Evolutionary conservation across 92 coral and sea anemone species (phyloP).

Genomic region (Porites lobata): DNA sequence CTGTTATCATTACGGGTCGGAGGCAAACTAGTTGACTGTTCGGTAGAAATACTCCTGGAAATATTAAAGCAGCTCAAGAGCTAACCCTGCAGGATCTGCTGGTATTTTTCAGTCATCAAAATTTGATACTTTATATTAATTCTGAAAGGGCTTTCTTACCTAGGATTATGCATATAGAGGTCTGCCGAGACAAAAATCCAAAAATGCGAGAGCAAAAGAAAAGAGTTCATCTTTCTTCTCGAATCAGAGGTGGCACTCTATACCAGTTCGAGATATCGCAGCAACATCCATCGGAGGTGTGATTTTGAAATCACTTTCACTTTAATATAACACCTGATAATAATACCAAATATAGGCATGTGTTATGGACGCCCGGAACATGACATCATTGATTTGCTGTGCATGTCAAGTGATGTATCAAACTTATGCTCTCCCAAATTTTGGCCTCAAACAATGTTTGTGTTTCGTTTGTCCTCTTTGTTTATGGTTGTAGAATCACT

Average conservation of each 20-base stretch:
- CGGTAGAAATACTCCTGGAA: no score
- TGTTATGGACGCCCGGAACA: neutral
- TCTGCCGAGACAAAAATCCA: conserved; percentile 71
- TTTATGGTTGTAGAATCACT: neutral
- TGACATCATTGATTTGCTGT: conserved; percentile 14
- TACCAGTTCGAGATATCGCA: conserved; percentile 19
- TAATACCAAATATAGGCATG: conserved; percentile 65
- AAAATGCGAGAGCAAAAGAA: conserved; percentile 46
- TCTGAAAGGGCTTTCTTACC: conserved; percentile 56
- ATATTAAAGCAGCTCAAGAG: no score
- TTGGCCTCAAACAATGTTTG: neutral
- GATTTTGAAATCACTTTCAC: conserved; percentile 11
- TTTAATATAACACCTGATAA: neutral
- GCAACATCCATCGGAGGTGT: neutral
- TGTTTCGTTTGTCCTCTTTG: neutral
- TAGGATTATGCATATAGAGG: conserved; percentile 94
- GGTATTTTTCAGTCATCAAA: no score
- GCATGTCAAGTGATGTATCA: no score
- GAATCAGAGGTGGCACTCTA: neutral
- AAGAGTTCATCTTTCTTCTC: conserved; percentile 43
- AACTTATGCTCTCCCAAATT: neutral
- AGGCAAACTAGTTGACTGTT: no score
- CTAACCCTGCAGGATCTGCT: no score
- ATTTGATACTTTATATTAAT: no score
- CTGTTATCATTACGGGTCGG: no score